Conservation (phyloP, 2,113 vertebrate species). For the Podarcis raffonei region DNA sequence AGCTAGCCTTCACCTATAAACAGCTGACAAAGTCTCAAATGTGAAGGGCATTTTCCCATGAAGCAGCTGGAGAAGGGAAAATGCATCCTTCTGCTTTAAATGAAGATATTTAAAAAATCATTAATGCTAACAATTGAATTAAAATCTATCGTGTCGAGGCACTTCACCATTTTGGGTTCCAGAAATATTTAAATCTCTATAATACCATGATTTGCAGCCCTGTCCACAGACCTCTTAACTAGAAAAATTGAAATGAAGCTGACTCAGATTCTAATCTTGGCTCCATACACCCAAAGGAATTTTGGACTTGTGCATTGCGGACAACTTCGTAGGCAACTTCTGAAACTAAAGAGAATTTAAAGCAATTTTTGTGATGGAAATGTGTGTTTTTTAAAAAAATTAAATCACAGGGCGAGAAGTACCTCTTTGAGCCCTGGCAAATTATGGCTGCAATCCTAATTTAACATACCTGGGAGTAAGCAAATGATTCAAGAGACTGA, state of each 20-base stretch:
- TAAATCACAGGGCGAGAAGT: neutral
- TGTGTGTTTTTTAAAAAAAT: neutral
- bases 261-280: neutral
- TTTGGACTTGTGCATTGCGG: neutral
- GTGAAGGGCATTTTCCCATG: too few relatives aligned
- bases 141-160: conserved; percentile 39
- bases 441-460: too few relatives aligned
- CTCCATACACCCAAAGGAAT: neutral
- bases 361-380: neutral
- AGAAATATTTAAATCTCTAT: neutral
- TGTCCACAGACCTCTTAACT: neutral
- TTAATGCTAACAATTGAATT: too few relatives aligned
- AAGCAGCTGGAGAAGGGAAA: too few relatives aligned
- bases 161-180: neutral
- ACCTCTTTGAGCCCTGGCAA: neutral
- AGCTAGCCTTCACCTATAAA: too few relatives aligned
- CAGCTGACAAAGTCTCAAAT: too few relatives aligned
- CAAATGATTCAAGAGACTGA: too few relatives aligned
- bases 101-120: too few relatives aligned
- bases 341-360: neutral
- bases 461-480: too few relatives aligned
- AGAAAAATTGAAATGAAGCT: neutral
- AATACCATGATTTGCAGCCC: neutral
- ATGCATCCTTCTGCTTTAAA: too few relatives aligned
- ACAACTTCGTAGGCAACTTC: neutral